Percentiles rank a stretch among this genome's conserved stretches.
phyloP scores from a whole-genome alignment of 2,888 invertebrate genomes.

The Drosophila atroscutellata region DNA sequence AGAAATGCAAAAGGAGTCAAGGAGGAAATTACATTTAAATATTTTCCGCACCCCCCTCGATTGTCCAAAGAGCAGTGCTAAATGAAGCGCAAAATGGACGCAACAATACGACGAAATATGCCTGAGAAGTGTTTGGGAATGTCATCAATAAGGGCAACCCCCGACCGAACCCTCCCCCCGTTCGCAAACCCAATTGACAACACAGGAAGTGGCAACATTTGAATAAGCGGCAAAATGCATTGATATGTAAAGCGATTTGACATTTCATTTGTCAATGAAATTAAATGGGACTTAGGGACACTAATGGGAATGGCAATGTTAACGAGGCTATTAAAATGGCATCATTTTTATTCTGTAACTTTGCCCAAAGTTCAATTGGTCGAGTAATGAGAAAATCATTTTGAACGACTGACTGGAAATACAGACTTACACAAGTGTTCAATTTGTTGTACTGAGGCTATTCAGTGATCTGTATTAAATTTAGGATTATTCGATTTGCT shows the following conservation, averaged over 20 bases:
- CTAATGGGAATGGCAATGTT: constrained; percentile 26
- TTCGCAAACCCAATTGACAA: background rate
- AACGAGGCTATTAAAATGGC: constrained; percentile 38
- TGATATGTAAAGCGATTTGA: constrained; percentile 77
- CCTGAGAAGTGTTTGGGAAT: constrained; percentile 51
- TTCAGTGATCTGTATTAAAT: constrained; percentile 18
- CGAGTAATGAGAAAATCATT: constrained; percentile 26
- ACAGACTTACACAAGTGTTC: background rate
- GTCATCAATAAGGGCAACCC: constrained; percentile 63
- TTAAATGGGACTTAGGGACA: constrained; percentile 55
- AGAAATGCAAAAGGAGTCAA: constrained; percentile 32
- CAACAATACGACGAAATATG: constrained; percentile 62
- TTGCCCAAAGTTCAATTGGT: constrained; percentile 37
- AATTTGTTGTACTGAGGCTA: constrained; percentile 8
- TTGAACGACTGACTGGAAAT: constrained; percentile 8
- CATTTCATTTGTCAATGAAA: constrained; percentile 78
- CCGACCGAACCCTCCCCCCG: constrained; percentile 1
- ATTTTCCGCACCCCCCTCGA: constrained; percentile 43
- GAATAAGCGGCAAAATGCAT: constrained; percentile 57
- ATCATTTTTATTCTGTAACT: constrained; percentile 10
- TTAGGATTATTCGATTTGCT: background rate
- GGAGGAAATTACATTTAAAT: constrained; percentile 69
- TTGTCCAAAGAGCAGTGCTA: constrained; percentile 40
- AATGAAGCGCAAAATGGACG: constrained; percentile 74
- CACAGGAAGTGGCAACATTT: constrained; percentile 47